These are phyloP conservation scores for Eupeodes corollae DNA, from an alignment of 1,140 invertebrate genomes.

Conservation along the genomic window DNA sequence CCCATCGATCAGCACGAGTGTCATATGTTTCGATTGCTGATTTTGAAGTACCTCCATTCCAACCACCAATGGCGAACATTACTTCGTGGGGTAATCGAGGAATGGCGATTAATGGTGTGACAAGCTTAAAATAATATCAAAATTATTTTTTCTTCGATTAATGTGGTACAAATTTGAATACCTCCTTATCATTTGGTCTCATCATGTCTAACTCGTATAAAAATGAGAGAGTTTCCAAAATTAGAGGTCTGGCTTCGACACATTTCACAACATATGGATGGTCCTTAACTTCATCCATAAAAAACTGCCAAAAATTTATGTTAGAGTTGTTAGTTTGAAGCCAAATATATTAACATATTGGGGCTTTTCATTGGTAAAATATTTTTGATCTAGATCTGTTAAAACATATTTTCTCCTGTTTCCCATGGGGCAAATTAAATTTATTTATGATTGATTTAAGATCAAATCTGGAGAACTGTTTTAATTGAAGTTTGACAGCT, in stretches of 20 bases:
- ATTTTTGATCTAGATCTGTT: too few species aligned
- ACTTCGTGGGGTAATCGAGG: constrained; percentile 58
- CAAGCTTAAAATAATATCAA: constrained; percentile 33
- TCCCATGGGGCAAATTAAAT: too few species aligned
- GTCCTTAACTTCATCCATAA: constrained; percentile 50
- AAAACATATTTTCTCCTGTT: too few species aligned
- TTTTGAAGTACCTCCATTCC: constrained; percentile 67
- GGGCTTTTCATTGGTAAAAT: too few species aligned
- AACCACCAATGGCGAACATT: constrained; percentile 65
- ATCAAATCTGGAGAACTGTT: too few species aligned
- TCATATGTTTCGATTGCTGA: constrained; percentile 71
- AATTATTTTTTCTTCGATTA: background rate
- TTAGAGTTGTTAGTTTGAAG: too few species aligned
- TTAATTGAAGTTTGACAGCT: too few species aligned
- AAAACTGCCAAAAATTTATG: constrained; percentile 39
- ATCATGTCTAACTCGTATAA: constrained; percentile 49
- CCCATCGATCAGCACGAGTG: constrained; percentile 54
- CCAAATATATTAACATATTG: too few species aligned
- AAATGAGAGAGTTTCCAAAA: constrained; percentile 51
- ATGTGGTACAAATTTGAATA: constrained; percentile 8
- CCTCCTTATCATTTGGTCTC: constrained; percentile 40
- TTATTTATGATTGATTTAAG: too few species aligned
- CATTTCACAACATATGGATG: constrained; percentile 51
- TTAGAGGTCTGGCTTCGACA: constrained; percentile 51
- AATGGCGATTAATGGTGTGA: constrained; percentile 47